Percentiles rank a stretch among this genome's conserved stretches.
Conservation (phyloP, 2,797 vertebrate genomes). For the Gallinago nigripennis region DNA sequence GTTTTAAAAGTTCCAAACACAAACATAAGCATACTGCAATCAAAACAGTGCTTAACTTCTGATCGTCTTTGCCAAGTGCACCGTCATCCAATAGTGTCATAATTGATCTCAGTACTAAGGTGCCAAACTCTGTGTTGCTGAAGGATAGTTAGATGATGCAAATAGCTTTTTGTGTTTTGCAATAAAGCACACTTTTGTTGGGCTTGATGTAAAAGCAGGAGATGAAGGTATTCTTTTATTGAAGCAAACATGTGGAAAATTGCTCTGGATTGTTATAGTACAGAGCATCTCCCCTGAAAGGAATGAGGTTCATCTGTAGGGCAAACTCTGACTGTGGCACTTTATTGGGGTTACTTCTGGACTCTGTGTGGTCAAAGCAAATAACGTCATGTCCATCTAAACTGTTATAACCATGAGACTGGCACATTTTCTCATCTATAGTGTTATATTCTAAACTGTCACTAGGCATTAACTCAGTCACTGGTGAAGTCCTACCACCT, state of each 20-base stretch:
- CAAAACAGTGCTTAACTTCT: conserved; percentile 46
- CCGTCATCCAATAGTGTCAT: conserved; percentile 15
- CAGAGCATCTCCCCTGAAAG: conserved; percentile 60
- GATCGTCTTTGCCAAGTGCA: conserved; percentile 40
- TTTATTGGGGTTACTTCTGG: conserved; percentile 65
- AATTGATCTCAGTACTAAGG: conserved; percentile 48
- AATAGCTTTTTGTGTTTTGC: conserved; percentile 72
- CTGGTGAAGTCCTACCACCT: conserved; percentile 80
- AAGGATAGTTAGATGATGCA: conserved; percentile 79
- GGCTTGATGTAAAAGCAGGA: conserved; percentile 64
- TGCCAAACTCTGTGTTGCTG: conserved; percentile 57
- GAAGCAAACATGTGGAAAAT: conserved; percentile 80
- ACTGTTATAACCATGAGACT: conserved; percentile 57
- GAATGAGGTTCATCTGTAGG: conserved; percentile 72
- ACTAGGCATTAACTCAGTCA: conserved; percentile 80
- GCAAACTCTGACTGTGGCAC: conserved; percentile 60
- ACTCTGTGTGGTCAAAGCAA: conserved; percentile 72
- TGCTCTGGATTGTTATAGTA: conserved; percentile 71
- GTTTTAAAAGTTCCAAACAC: conserved; percentile 16
- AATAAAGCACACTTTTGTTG: conserved; percentile 53
- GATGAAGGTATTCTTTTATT: conserved; percentile 78
- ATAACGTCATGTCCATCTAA: conserved; percentile 69
- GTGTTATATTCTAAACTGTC: conserved; percentile 80
- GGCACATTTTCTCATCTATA: conserved; percentile 71
- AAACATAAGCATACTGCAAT: conserved; percentile 18